Percentiles rank a stretch among this genome's conserved stretches.
Conservation (phyloP, 2,888 invertebrate genomes). For the Amiota mariae region DNA sequence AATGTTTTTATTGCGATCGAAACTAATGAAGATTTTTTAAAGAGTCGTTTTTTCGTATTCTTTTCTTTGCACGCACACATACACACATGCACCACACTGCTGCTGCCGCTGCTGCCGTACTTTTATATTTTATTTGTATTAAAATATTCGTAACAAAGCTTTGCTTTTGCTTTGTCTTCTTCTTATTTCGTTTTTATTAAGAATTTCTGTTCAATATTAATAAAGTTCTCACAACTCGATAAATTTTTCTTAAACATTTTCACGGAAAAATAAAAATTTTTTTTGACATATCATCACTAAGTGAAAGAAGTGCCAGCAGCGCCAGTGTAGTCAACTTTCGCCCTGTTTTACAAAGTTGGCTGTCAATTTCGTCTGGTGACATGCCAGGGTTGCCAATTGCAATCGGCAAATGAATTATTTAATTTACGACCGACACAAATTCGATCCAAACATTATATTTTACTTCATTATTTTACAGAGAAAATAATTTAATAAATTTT, state of each 20-base stretch:
- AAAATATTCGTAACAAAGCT: background rate
- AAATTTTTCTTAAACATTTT: slow-evolving; percentile 48
- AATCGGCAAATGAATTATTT: slow-evolving; percentile 6
- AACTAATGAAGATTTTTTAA: slow-evolving; percentile 46
- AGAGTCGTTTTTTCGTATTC: slow-evolving; percentile 13
- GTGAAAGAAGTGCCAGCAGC: slow-evolving; percentile 57
- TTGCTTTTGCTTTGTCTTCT: slow-evolving; percentile 12
- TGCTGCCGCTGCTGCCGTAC: too few species aligned
- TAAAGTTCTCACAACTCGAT: slow-evolving; percentile 59
- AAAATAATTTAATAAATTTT: too few species aligned
- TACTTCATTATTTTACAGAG: too few species aligned
- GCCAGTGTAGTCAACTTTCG: slow-evolving; percentile 60
- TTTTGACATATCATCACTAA: slow-evolving; percentile 67
- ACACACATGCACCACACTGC: slow-evolving; percentile 50
- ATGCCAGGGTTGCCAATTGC: slow-evolving; percentile 19
- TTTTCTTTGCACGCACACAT: slow-evolving; percentile 43
- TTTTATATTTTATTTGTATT: slow-evolving; percentile 35
- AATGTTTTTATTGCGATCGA: slow-evolving; percentile 10
- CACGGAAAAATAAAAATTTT: slow-evolving; percentile 31
- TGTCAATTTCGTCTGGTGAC: slow-evolving; percentile 48
- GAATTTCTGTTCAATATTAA: slow-evolving; percentile 45
- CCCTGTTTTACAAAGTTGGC: slow-evolving; percentile 46
- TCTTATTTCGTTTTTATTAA: slow-evolving; percentile 46
- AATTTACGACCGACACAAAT: too few species aligned
- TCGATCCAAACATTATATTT: too few species aligned